Conservation (phyloP, 2,888 invertebrate species). For the Asteroscopus sphinx region DNA sequence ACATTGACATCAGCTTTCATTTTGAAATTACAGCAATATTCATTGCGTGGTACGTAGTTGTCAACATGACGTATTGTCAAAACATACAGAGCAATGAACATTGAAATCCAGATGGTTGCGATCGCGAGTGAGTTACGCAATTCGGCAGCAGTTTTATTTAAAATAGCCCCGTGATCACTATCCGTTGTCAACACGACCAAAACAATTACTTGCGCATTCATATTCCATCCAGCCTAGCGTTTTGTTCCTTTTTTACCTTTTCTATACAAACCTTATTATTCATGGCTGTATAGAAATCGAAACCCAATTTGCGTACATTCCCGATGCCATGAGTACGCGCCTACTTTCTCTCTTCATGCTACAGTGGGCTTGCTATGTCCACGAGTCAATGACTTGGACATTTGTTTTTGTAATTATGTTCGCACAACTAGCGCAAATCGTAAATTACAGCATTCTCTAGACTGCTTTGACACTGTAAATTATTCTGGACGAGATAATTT, state of each 20-base stretch:
- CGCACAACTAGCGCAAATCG: constrained; percentile 56
- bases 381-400: constrained; percentile 72
- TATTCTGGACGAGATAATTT: constrained; percentile 60
- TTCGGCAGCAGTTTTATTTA: constrained; percentile 4
- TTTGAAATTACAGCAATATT: no score
- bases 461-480: constrained; percentile 62
- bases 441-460: constrained; percentile 63
- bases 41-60: no score
- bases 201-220: constrained; percentile 28
- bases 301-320: constrained; percentile 75
- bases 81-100: no score
- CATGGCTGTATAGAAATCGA: constrained; percentile 76
- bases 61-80: no score
- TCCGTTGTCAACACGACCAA: constrained; percentile 20
- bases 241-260: constrained; percentile 56
- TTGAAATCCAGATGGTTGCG: no score
- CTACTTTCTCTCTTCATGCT: constrained; percentile 82
- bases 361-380: constrained; percentile 67
- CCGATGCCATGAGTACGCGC: constrained; percentile 63
- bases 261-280: constrained; percentile 57
- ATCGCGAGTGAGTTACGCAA: no score
- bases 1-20: no score
- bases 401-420: constrained; percentile 68
- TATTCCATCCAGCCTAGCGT: constrained; percentile 38
- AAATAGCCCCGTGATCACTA: not conserved